phyloP scores from a whole-genome alignment of 2,888 invertebrate genomes.

The Geophilus truncorum region DNA sequence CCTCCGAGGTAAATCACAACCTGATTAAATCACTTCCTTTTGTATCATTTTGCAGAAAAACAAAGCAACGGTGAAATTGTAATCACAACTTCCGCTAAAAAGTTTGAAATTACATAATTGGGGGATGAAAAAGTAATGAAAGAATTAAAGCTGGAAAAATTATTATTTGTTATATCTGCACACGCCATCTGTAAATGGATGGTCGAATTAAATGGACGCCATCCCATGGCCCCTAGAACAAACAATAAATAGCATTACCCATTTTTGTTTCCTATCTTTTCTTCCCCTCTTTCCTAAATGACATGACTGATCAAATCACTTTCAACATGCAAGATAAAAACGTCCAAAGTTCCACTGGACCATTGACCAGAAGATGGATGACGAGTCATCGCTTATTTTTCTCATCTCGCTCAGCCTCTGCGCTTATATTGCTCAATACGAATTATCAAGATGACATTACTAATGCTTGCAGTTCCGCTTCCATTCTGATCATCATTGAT shows the following conservation, averaged over 20 bases:
- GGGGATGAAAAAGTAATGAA: too few relatives aligned
- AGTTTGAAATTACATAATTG: not conserved
- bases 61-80: not conserved
- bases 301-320: conserved; percentile 4
- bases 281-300: not conserved
- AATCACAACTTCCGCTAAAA: not conserved
- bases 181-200: not conserved
- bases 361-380: not conserved
- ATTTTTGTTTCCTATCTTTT: not conserved
- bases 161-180: not conserved
- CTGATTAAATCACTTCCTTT: conserved; percentile 3
- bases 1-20: not conserved
- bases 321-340: not conserved
- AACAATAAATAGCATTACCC: not conserved
- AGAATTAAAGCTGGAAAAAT: too few relatives aligned
- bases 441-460: too few relatives aligned
- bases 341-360: not conserved
- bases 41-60: not conserved
- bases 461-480: too few relatives aligned
- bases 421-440: too few relatives aligned
- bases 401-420: too few relatives aligned
- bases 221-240: not conserved
- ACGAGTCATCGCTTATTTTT: not conserved
- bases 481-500: too few relatives aligned
- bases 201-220: not conserved